A percentile compares a stretch with the other conserved stretches of the same genome.
Evolutionary conservation across 2,113 vertebrate genomes (phyloP).

Genomic region (Microtus montanus): DNA sequence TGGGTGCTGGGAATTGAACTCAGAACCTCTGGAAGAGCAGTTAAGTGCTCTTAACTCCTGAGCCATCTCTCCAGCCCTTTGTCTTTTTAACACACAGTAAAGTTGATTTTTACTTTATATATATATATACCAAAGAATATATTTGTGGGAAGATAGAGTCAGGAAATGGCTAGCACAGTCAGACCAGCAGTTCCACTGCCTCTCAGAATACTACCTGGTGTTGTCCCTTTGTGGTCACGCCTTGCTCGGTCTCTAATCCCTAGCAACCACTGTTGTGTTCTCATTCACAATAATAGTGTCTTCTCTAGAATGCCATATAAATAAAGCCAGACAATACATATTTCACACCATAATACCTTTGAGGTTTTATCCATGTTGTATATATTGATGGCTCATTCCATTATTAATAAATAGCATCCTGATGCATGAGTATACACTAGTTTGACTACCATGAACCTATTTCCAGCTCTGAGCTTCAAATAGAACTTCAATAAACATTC

Average conservation of each 20-base stretch:
- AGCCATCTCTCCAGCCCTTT: neutral
- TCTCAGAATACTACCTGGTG: neutral
- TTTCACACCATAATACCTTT: constrained; percentile 29
- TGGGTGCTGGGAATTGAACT: neutral
- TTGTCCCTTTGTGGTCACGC: neutral
- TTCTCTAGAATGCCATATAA: constrained; percentile 33
- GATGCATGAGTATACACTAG: neutral
- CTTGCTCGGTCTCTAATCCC: neutral
- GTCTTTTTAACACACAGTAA: neutral
- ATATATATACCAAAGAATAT: neutral
- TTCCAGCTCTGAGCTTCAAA: neutral
- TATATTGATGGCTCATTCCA: neutral
- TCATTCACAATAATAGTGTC: neutral
- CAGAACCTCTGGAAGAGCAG: neutral
- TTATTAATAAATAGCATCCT: neutral
- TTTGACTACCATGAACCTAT: constrained; percentile 33
- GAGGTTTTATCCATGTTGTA: neutral
- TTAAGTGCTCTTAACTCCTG: neutral
- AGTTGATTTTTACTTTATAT: neutral
- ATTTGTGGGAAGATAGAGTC: neutral
- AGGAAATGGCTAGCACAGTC: neutral
- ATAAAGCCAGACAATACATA: neutral
- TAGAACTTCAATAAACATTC: constrained; percentile 8
- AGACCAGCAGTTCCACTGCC: neutral
- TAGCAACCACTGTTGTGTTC: neutral